phyloP scores from a whole-genome alignment of 1,140 invertebrate genomes.

The Diorhabda carinulata region DNA sequence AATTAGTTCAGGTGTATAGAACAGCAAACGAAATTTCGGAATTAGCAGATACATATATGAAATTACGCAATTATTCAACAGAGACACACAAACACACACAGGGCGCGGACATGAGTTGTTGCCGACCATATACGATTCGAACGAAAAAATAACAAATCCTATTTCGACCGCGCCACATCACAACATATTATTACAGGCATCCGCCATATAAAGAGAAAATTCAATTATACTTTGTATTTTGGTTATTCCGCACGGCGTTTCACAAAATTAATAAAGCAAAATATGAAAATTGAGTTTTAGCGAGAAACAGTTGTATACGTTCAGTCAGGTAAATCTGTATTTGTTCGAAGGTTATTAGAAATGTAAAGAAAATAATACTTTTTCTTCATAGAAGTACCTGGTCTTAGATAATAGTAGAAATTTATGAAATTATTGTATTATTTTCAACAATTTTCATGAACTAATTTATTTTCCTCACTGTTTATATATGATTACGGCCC shows the following conservation, averaged over 20 bases:
- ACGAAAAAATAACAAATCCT: slow-evolving; percentile 9
- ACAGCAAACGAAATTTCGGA: background rate
- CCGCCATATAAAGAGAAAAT: background rate
- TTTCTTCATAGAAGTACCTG: too few relatives aligned
- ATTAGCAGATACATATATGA: background rate
- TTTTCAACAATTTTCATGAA: too few relatives aligned
- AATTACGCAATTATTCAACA: background rate
- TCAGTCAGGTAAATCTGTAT: slow-evolving; percentile 6
- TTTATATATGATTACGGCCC: too few relatives aligned
- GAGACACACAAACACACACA: background rate
- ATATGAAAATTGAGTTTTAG: slow-evolving; percentile 15
- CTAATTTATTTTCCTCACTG: too few relatives aligned
- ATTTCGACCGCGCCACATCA: slow-evolving; percentile 9
- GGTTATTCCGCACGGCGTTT: slow-evolving; percentile 13
- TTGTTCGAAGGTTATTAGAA: background rate
- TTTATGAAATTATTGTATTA: too few relatives aligned
- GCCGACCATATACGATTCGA: background rate
- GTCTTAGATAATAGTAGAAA: too few relatives aligned
- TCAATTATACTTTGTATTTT: slow-evolving; percentile 12
- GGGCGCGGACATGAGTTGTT: background rate
- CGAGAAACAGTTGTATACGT: slow-evolving; percentile 6
- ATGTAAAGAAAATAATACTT: too few relatives aligned
- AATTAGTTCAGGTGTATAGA: slow-evolving; percentile 1
- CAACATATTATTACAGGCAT: slow-evolving; percentile 10
- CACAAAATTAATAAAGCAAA: slow-evolving; percentile 16